Conservation (phyloP, 2,888 invertebrate species). For the Agonopterix alstromeriana region DNA sequence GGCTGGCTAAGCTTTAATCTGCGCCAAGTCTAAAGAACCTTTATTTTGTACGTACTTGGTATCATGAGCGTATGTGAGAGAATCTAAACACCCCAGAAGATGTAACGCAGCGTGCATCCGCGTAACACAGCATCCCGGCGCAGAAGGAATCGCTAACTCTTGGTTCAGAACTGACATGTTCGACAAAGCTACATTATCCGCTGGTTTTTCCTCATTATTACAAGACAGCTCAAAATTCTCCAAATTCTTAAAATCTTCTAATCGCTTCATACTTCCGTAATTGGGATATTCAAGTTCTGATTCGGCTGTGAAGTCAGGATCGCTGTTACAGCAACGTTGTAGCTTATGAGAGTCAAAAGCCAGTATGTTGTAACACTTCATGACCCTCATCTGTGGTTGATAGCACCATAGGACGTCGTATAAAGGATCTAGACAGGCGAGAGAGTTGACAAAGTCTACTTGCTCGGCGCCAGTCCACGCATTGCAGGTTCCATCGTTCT, state of each 20-base stretch:
- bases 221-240: constrained; percentile 49
- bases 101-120: constrained; percentile 94
- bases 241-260: constrained; percentile 60
- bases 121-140: constrained; percentile 82
- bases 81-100: constrained; percentile 92
- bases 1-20: too few relatives aligned
- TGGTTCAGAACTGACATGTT: constrained; percentile 84
- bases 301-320: constrained; percentile 35
- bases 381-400: constrained; percentile 78
- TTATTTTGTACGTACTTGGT: constrained; percentile 61
- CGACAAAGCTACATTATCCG: constrained; percentile 46
- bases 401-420: constrained; percentile 97
- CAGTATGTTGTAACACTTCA: constrained; percentile 90
- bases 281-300: constrained; percentile 55
- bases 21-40: background rate
- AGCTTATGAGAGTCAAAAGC: constrained; percentile 81
- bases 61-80: constrained; percentile 88
- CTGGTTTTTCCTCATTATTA: constrained; percentile 36
- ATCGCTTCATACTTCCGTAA: constrained; percentile 54
- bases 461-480: constrained; percentile 90
- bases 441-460: constrained; percentile 87
- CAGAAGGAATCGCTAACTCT: constrained; percentile 87
- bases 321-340: constrained; percentile 54
- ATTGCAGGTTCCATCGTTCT: constrained; percentile 90
- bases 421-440: constrained; percentile 91